Base-by-base conservation (phyloP, 2,888 invertebrate species). In the Amblyjoppa proteus region DNA sequence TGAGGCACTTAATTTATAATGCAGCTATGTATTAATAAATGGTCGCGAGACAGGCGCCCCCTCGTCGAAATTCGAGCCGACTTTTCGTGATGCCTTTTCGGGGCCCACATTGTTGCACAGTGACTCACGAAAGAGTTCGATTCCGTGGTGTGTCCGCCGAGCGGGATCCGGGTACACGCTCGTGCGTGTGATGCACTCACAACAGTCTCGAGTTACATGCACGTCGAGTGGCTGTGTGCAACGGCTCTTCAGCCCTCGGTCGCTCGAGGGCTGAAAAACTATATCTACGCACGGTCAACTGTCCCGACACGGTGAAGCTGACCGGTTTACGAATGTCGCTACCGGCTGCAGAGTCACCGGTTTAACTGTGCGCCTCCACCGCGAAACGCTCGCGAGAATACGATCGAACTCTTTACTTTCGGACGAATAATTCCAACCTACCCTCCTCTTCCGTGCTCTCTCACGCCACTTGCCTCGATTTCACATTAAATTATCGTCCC, bases 61-160 rank as follows among this genome's bases (percentile, higher is more conserved):
- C 79, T 49, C 53, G 64, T 53, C 41, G 68, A 85, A 68, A 76
- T 75, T 9, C 34, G 68, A 53, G 61, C 20, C 38, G 66, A 64
- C 25, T 79, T 76, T 75, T 28, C 56, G 70, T 80, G 20, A 61
- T 73, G 53, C 34, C 49, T 28, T 76, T 38, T 56, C 69, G 73
- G 80, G 16, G 31, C 28, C 28, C 53, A 77, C 68, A 74, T 41
- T 61, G 25, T 77, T 69, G 61, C 66, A 76, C n/a, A 73, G 76
- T 85, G 85, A 85, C 80, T 85, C 85, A 85, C 70, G 74, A 73
- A 80, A 83, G 85, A 85, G 85, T 85, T 85, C 31, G 82, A 82
- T 85, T 82, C 82, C 81, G 73, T 84, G 76, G 66, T 58, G 53
- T 49, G 49, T 38, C 56, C 49, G 71, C 45, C 34, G 68, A 73